phyloP scores from a whole-genome alignment of 2,888 invertebrate genomes.

The Poecilobothrus nobilitatus region DNA sequence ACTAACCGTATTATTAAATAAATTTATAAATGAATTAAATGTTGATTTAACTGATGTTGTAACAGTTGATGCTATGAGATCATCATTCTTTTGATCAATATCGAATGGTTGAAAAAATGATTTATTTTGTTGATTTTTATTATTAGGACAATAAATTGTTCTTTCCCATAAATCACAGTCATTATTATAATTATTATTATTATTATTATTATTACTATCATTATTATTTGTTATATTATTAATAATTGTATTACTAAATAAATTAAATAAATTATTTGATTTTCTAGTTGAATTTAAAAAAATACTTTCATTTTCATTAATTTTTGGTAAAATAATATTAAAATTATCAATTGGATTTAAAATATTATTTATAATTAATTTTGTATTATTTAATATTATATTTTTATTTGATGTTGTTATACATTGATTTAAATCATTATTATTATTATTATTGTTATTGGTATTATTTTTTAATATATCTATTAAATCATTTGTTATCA shows the following conservation, averaged over 20 bases:
- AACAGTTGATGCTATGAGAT: background rate
- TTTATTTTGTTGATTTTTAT: slow-evolving; percentile 16
- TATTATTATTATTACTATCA: slow-evolving; percentile 18
- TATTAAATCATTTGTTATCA: background rate
- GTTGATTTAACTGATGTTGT: background rate
- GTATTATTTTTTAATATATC: slow-evolving; percentile 7
- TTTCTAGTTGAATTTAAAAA: slow-evolving; percentile 13
- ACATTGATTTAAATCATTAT: background rate
- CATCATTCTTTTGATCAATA: background rate
- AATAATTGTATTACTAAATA: slow-evolving; percentile 13
- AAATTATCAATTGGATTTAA: slow-evolving; percentile 37
- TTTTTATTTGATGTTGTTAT: slow-evolving; percentile 9
- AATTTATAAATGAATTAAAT: background rate
- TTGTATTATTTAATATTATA: slow-evolving; percentile 16
- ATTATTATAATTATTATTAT: slow-evolving; percentile 25
- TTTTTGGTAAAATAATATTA: slow-evolving; percentile 33
- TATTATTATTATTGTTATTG: background rate
- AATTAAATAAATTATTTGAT: slow-evolving; percentile 8
- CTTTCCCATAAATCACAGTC: slow-evolving; percentile 28
- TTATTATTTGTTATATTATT: background rate
- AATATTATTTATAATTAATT: slow-evolving; percentile 29
- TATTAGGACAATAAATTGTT: slow-evolving; percentile 26
- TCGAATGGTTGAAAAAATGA: slow-evolving; percentile 21
- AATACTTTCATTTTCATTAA: slow-evolving; percentile 24
- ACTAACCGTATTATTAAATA: background rate